Evolutionary conservation across 2,888 invertebrate species (phyloP).

Genomic region (Peribatodes rhomboidaria): DNA sequence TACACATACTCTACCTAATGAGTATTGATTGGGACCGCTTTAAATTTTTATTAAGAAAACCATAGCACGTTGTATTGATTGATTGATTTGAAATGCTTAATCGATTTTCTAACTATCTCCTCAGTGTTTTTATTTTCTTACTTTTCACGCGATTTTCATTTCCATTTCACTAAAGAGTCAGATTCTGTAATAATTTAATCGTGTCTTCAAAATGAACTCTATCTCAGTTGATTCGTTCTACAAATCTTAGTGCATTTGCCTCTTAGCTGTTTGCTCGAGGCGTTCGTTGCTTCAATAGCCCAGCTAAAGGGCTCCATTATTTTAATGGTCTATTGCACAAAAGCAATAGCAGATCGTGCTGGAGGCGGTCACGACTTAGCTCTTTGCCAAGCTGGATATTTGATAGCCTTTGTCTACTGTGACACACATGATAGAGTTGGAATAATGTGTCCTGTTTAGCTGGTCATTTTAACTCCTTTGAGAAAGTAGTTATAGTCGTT

Average conservation of each 20-base stretch:
- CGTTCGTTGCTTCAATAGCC: constrained; percentile 49
- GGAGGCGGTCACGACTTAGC: constrained; percentile 63
- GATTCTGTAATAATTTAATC: neutral
- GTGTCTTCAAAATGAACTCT: neutral
- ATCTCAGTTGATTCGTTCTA: constrained; percentile 19
- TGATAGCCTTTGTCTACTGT: constrained; percentile 70
- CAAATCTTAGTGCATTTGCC: constrained; percentile 19
- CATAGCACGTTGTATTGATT: too few relatives aligned
- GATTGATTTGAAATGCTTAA: too few relatives aligned
- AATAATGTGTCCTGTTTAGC: neutral
- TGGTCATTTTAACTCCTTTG: neutral
- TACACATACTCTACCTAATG: too few relatives aligned
- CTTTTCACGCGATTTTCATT: neutral
- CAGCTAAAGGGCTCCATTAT: constrained; percentile 60
- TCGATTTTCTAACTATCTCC: too few relatives aligned
- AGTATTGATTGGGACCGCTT: too few relatives aligned
- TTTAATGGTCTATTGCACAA: constrained; percentile 62
- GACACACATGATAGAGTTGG: neutral
- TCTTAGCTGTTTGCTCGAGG: constrained; percentile 11
- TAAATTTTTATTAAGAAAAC: too few relatives aligned
- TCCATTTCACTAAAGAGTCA: neutral
- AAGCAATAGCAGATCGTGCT: constrained; percentile 61
- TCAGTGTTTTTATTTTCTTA: neutral
- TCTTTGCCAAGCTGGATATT: constrained; percentile 65
- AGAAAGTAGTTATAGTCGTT: too few relatives aligned